Conservation (phyloP, 2,888 invertebrate species). For the Drosophila anomelani region DNA sequence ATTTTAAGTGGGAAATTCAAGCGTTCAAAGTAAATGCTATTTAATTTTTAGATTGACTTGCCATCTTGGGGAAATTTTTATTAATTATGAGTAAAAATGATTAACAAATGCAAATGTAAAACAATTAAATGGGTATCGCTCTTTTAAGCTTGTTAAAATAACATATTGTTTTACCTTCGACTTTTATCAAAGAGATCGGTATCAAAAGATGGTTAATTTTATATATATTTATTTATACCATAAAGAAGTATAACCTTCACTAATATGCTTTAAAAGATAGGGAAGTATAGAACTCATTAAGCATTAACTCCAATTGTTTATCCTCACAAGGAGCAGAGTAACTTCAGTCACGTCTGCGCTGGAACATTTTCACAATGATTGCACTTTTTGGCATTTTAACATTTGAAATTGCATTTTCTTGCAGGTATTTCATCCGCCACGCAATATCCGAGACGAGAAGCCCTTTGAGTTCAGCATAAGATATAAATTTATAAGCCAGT, state of each 20-base stretch:
- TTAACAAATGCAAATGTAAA: neutral
- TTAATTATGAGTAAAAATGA: no score
- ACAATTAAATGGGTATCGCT: neutral
- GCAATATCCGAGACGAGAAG: conserved; percentile 88
- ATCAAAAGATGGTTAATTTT: neutral
- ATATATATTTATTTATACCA: no score
- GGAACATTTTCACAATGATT: conserved; percentile 44
- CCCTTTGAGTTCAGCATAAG: conserved; percentile 92
- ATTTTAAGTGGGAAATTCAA: conserved; percentile 24
- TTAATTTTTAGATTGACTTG: no score
- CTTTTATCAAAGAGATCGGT: neutral
- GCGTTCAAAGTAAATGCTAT: neutral
- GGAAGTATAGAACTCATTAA: conserved; percentile 13
- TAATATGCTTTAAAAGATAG: neutral
- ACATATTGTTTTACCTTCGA: neutral
- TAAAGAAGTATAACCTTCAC: no score
- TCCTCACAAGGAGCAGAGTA: conserved; percentile 36
- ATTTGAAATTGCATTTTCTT: conserved; percentile 37
- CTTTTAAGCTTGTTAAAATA: neutral
- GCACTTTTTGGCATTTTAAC: conserved; percentile 42
- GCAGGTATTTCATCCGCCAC: conserved; percentile 86
- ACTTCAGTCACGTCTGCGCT: conserved; percentile 8
- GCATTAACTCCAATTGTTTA: conserved; percentile 19
- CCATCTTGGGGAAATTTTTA: no score
- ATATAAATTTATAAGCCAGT: conserved; percentile 92